These are phyloP conservation scores for Orchestes rusci DNA, from an alignment of 2,888 invertebrate genomes.

Conservation along the genomic window DNA sequence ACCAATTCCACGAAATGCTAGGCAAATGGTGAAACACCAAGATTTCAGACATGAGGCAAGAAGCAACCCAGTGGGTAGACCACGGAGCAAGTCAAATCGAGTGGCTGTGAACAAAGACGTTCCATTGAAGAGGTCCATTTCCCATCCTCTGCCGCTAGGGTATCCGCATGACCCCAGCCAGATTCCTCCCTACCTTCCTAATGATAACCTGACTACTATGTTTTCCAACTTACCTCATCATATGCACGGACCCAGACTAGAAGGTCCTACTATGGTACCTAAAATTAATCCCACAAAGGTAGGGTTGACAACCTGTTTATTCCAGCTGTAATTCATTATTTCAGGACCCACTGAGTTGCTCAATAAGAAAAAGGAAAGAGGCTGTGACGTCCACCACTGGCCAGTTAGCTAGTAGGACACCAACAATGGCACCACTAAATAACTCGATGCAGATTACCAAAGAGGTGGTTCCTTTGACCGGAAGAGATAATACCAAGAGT, in stretches of 20 bases:
- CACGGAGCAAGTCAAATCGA: constrained; percentile 15
- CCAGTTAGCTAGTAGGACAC: too few species aligned
- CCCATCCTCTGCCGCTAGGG: constrained; percentile 11
- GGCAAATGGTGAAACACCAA: too few species aligned
- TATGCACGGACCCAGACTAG: neutral
- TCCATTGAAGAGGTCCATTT: constrained; percentile 10
- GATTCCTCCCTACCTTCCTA: neutral
- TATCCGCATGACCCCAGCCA: neutral
- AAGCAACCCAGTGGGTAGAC: constrained; percentile 7
- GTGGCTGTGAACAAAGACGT: neutral
- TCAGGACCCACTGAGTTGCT: too few species aligned
- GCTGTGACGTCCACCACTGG: too few species aligned
- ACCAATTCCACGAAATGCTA: too few species aligned
- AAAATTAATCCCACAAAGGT: too few species aligned
- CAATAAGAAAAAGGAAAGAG: too few species aligned
- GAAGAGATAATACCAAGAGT: neutral
- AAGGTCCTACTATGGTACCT: too few species aligned
- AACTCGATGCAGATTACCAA: constrained; percentile 28
- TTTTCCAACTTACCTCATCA: constrained; percentile 3
- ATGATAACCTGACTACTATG: neutral
- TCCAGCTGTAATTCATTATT: too few species aligned
- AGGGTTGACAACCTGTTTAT: too few species aligned
- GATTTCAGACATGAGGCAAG: too few species aligned
- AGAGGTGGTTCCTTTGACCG: constrained; percentile 9
- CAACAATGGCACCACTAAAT: too few species aligned